Base-by-base conservation (phyloP, 2,113 vertebrate genomes). In the Actenoides lindsayi region DNA sequence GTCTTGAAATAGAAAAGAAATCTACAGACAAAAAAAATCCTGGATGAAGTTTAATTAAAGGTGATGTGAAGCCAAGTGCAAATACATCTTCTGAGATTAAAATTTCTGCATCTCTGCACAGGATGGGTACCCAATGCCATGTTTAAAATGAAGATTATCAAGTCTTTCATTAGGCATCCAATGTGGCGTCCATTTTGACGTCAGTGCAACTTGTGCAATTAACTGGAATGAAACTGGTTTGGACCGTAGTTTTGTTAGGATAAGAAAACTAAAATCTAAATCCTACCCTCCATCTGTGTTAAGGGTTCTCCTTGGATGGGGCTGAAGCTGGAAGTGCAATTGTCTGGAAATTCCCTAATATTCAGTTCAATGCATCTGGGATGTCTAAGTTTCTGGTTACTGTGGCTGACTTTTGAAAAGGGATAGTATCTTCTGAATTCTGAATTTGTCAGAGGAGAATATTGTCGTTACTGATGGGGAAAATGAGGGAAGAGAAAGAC, bases 61-160 rank as follows among this genome's bases (percentile, higher is more conserved):
- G 48, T 83, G 82, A 68, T 83, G 73, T 60, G 76, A 78, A 94
- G 71, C 35, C 73, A 87, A 89, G 60, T 84, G 68, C 76, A 92
- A 84, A 83, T 68, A 51, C 60, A 88, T 39, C 73, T 90, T 95
- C 59, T 56, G 73, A 96, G 88, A 95, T 92, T 89, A 87, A 84
- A 94, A 86, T 89, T 93, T 96, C 90, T 92, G 80, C 92, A 70
- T 86, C 76, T 96, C 39, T 94, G 93, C 85, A 60, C 85, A 90
- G 83, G 83, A 92, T 11, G 17, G 90, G 64, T 93, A 96, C 24
- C 23, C 37, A 89, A n/a, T 89, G 71, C 51, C 64, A 78, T 35
- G 46, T 86, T 94, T 90, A 93, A 93, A 94, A 92, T 89, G 51
- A 48, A 78, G 39, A 78, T 92, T 87, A 93, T 80, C 81, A 92